Conservation (phyloP, 1,140 invertebrate genomes). For the Protaetia brevitarsis region DNA sequence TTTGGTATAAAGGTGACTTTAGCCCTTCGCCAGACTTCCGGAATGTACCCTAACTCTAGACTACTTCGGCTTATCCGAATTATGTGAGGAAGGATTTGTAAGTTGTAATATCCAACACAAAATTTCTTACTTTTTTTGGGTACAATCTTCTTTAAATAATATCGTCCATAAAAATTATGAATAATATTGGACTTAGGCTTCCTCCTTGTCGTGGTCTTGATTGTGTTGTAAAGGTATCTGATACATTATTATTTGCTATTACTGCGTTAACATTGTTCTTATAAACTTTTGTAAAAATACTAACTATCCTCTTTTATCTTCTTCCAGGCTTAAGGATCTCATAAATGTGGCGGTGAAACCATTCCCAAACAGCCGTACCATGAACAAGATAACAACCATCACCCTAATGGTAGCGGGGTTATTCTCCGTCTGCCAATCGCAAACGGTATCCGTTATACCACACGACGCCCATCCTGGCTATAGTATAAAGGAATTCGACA, state of each 20-base stretch:
- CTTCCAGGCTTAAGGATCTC: not conserved
- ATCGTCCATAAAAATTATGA: too few relatives aligned
- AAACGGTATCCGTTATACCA: conserved; percentile 63
- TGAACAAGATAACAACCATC: not conserved
- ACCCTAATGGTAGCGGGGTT: not conserved
- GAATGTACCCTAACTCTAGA: too few relatives aligned
- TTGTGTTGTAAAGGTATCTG: too few relatives aligned
- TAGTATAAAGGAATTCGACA: conserved; percentile 70
- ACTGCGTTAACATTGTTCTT: not conserved
- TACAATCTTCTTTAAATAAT: too few relatives aligned
- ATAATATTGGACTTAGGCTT: too few relatives aligned
- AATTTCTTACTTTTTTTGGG: too few relatives aligned
- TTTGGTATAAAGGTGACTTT: too few relatives aligned
- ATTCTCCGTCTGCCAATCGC: not conserved
- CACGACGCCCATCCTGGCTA: conserved; percentile 84
- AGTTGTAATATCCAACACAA: too few relatives aligned
- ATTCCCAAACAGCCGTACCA: not conserved
- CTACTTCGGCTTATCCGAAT: too few relatives aligned
- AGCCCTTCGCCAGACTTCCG: too few relatives aligned
- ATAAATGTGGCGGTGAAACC: conserved; percentile 13
- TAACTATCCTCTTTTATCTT: not conserved
- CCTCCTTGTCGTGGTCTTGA: too few relatives aligned
- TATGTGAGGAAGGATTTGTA: too few relatives aligned
- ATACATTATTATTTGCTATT: not conserved
- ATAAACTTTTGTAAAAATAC: not conserved